Evolutionary conservation across 2,797 vertebrate species (phyloP), one percentile per base, ranked within the genome.

Genomic region (Channallabes apus): DNA sequence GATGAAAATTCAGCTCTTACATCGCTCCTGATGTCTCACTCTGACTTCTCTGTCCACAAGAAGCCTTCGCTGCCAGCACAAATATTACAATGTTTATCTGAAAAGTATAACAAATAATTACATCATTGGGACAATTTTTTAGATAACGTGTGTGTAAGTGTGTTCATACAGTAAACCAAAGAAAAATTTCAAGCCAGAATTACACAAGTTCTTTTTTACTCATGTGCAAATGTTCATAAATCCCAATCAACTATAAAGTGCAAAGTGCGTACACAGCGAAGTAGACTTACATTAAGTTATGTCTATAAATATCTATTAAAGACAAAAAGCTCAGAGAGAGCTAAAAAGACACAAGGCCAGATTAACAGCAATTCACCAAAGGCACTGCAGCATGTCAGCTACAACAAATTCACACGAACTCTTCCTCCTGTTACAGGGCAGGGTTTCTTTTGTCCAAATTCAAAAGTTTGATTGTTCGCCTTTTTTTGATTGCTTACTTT

Each of bases 81-180:
- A 96, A 96, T 81, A 97, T 93, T 51, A 96, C 91, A 0, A 94
- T 93, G 78, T 97, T 96, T 90, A 96, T 93, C 96, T 97, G 89
- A 46, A 68, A 80, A 78, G 73, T 35, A 82, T 51, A 29, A 38
- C 83, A 9, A 46, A 18, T 51, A 62, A 17, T 78, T 41, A 61
- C 29, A 77, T 59, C 32, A 78, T 14, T 24, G 15, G 32, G 38
- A 5, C 76, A n/a, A n/a, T 62, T 1, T 18, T 27, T 46, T 15
- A 78, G 22, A 17, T 38, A 59, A 78, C 2, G 5, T 78, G 32
- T 35, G 56, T 61, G 56, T 35, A 15, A 20, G 12, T 22, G 18
- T 78, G 22, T 24, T 5, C 15, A 4, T 32, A n/a, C n/a, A n/a
- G n/a, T n/a, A 24, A 58, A 6, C 15, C 27, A 56, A 75, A 56